A percentile compares a stretch with the other conserved stretches of the same genome.
Evolutionary conservation across 2,888 invertebrate species (phyloP).

Genomic region (Peribatodes rhomboidaria): DNA sequence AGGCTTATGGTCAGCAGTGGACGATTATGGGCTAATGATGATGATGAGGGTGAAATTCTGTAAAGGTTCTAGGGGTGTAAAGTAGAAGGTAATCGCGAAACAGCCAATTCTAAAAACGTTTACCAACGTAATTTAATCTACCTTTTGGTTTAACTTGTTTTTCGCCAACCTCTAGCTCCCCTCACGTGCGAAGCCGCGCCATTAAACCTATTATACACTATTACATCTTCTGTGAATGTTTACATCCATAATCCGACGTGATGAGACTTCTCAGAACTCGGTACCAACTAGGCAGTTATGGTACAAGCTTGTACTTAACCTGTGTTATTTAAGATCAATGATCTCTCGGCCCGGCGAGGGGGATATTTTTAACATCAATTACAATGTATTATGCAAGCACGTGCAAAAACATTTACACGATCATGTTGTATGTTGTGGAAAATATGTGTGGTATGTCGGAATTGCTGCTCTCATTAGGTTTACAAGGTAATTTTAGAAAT

Average conservation of each 20-base stretch:
- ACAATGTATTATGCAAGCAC: conserved; percentile 36
- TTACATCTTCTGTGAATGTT: conserved; percentile 30
- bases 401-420: conserved; percentile 26
- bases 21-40: too few relatives aligned
- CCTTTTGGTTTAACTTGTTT: not conserved
- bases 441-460: conserved; percentile 12
- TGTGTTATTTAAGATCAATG: conserved; percentile 39
- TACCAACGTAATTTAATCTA: too few relatives aligned
- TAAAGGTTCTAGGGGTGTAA: too few relatives aligned
- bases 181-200: conserved; percentile 24
- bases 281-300: conserved; percentile 1
- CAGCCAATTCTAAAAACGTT: too few relatives aligned
- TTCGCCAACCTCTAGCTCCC: not conserved
- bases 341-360: conserved; percentile 31
- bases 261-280: conserved; percentile 30
- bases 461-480: conserved; percentile 7
- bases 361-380: conserved; percentile 38
- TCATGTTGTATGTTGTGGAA: conserved; percentile 18
- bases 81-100: too few relatives aligned
- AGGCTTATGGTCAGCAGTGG: too few relatives aligned
- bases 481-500: not conserved
- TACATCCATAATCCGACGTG: conserved; percentile 41
- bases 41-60: too few relatives aligned
- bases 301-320: conserved; percentile 4
- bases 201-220: conserved; percentile 14